Evolutionary conservation across 2,888 invertebrate species (phyloP).

Genomic region (Oxyteleia sp.): DNA sequence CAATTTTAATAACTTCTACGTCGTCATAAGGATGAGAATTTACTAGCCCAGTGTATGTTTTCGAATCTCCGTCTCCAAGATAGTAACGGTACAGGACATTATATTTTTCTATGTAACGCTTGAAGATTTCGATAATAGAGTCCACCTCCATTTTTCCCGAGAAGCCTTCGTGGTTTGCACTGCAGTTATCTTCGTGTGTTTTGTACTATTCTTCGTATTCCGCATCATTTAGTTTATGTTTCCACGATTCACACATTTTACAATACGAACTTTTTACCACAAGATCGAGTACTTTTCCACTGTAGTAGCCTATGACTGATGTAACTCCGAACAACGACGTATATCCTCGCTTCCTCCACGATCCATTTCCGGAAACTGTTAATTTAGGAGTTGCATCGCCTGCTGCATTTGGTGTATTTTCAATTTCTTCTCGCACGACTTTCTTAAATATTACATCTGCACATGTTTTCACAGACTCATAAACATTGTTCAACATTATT

Average conservation of each 20-base stretch:
- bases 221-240: slow-evolving; percentile 18
- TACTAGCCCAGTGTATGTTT: not conserved
- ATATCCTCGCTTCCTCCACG: slow-evolving; percentile 8
- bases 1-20: not conserved
- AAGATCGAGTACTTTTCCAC: slow-evolving; percentile 52
- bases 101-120: slow-evolving; percentile 35
- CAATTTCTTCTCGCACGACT: slow-evolving; percentile 5
- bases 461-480: slow-evolving; percentile 4
- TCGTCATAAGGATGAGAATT: not conserved
- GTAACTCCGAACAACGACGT: slow-evolving; percentile 29
- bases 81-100: slow-evolving; percentile 50
- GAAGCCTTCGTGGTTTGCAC: not conserved
- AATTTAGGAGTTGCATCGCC: slow-evolving; percentile 3
- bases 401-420: slow-evolving; percentile 4
- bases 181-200: slow-evolving; percentile 38
- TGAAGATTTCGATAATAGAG: slow-evolving; percentile 53
- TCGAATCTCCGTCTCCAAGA: slow-evolving; percentile 54
- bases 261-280: slow-evolving; percentile 63
- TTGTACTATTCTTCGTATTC: slow-evolving; percentile 44
- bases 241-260: slow-evolving; percentile 60
- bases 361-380: slow-evolving; percentile 5
- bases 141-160: not conserved
- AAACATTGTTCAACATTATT: slow-evolving; percentile 10
- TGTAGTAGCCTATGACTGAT: slow-evolving; percentile 32
- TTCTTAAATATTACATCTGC: slow-evolving; percentile 1